These are phyloP conservation scores for Xestia c-nigrum DNA, from an alignment of 2,888 invertebrate species.

Conservation along the genomic window DNA sequence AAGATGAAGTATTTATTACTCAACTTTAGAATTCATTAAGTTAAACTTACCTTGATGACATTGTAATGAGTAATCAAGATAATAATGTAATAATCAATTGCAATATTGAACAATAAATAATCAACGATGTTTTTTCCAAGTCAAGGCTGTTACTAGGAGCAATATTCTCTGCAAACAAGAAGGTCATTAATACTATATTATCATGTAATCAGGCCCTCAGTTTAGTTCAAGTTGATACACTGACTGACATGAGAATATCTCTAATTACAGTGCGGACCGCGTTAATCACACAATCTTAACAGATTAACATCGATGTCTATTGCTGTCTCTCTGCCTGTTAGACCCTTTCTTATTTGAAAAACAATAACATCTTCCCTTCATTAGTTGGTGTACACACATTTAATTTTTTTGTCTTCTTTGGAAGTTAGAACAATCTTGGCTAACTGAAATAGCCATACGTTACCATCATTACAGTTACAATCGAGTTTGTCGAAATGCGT, in stretches of 20 bases:
- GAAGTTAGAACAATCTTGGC: not conserved
- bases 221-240: constrained; percentile 57
- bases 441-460: not conserved
- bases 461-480: not conserved
- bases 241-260: constrained; percentile 76
- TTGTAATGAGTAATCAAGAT: constrained; percentile 1
- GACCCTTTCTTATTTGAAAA: constrained; percentile 26
- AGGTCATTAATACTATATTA: constrained; percentile 33
- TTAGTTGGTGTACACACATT: not conserved
- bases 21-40: not conserved
- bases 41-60: constrained; percentile 4
- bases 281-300: constrained; percentile 67
- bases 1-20: constrained; percentile 1
- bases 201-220: constrained; percentile 37
- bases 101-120: constrained; percentile 1
- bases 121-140: constrained; percentile 13
- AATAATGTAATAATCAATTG: constrained; percentile 18
- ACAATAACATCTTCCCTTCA: constrained; percentile 18
- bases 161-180: constrained; percentile 23
- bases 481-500: not conserved
- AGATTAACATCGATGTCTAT: constrained; percentile 58
- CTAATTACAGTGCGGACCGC: constrained; percentile 77
- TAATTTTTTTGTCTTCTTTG: not conserved
- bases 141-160: constrained; percentile 30
- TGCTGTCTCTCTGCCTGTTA: constrained; percentile 31